Conservation (phyloP, 2,113 vertebrate genomes). For the Cynoglossus semilaevis region DNA sequence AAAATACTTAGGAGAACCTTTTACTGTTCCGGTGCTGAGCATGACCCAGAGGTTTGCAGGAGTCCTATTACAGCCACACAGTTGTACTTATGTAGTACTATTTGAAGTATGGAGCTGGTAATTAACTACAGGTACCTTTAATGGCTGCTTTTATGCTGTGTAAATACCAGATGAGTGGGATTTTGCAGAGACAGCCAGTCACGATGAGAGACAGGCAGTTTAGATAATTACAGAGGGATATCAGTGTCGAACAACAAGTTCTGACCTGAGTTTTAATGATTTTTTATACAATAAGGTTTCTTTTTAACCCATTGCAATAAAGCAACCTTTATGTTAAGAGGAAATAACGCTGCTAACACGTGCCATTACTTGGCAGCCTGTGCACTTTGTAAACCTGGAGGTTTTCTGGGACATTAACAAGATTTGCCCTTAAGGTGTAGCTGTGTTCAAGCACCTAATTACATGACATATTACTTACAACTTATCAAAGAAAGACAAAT, state of each 20-base stretch:
- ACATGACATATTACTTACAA: neutral
- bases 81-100: constrained; percentile 10
- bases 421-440: neutral
- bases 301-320: neutral
- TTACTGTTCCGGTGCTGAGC: constrained; percentile 34
- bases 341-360: neutral
- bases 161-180: constrained; percentile 39
- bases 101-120: constrained; percentile 26
- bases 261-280: neutral
- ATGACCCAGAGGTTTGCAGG: constrained; percentile 13
- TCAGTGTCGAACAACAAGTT: neutral
- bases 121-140: constrained; percentile 27
- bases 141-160: constrained; percentile 21
- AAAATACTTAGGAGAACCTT: constrained; percentile 25
- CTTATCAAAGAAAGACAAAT: neutral
- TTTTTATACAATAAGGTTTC: neutral
- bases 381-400: neutral
- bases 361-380: neutral
- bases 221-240: constrained; percentile 17
- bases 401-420: neutral
- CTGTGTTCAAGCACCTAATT: neutral
- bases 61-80: constrained; percentile 16
- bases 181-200: constrained; percentile 3
- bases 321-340: neutral
- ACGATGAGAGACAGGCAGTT: neutral